A percentile compares a stretch with the other conserved stretches of the same genome.
Conservation (phyloP, 2,797 vertebrate species). For the Cephalopachus bancanus region DNA sequence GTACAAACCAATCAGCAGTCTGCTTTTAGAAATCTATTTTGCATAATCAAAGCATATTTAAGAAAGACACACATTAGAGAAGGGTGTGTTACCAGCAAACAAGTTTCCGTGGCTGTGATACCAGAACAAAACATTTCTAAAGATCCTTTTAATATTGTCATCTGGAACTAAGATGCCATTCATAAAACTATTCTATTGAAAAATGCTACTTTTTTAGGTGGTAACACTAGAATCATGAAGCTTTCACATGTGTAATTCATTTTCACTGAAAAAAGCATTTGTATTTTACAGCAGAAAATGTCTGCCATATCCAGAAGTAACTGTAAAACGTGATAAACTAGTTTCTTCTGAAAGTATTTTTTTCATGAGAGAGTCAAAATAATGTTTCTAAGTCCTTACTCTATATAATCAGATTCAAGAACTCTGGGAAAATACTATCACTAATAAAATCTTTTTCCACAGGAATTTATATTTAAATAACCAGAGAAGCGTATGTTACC, state of each 20-base stretch:
- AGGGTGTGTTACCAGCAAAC: slow-evolving; percentile 39
- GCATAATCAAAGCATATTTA: slow-evolving; percentile 71
- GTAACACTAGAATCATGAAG: slow-evolving; percentile 53
- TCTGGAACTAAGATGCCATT: slow-evolving; percentile 48
- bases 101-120: slow-evolving; percentile 45
- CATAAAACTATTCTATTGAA: slow-evolving; percentile 67
- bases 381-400: not conserved
- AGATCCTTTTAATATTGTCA: slow-evolving; percentile 40
- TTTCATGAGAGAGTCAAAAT: slow-evolving; percentile 46
- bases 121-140: slow-evolving; percentile 48
- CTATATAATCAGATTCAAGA: slow-evolving; percentile 67
- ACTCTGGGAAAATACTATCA: slow-evolving; percentile 46
- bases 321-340: slow-evolving; percentile 58
- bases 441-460: slow-evolving; percentile 62
- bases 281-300: slow-evolving; percentile 68
- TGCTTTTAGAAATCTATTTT: slow-evolving; percentile 78
- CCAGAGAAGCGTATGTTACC: slow-evolving; percentile 58
- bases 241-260: slow-evolving; percentile 43
- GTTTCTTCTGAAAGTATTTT: slow-evolving; percentile 66
- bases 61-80: not conserved
- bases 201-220: slow-evolving; percentile 57
- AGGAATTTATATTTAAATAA: slow-evolving; percentile 67
- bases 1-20: slow-evolving; percentile 84
- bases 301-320: slow-evolving; percentile 65
- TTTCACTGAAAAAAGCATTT: slow-evolving; percentile 67